Evolutionary conservation across 2,888 invertebrate genomes (phyloP).

Genomic region (Lasioglossum villosulum): DNA sequence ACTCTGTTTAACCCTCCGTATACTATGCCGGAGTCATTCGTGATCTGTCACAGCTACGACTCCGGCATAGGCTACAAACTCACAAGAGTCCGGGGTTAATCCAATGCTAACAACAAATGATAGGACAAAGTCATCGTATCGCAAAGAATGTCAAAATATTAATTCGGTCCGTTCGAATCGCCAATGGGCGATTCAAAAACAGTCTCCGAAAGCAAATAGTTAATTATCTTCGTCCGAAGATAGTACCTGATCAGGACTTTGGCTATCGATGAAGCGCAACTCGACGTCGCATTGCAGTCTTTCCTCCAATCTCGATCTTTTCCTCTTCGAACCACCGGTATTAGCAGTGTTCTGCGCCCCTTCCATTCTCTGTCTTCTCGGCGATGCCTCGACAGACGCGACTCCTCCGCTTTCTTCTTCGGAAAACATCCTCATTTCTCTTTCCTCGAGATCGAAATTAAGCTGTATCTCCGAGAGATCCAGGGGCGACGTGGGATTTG

Average conservation of each 20-base stretch:
- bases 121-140: neutral
- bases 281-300: conserved; percentile 88
- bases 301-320: conserved; percentile 91
- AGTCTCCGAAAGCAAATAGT: neutral
- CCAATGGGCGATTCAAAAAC: neutral
- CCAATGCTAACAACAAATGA: neutral
- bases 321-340: conserved; percentile 84
- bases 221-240: neutral
- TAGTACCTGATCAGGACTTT: conserved; percentile 88
- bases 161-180: neutral
- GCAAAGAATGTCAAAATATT: neutral
- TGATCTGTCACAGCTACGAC: too few relatives aligned
- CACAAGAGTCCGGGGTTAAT: too few relatives aligned
- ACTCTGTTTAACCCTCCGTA: too few relatives aligned
- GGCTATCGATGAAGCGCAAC: conserved; percentile 93
- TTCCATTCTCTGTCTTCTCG: conserved; percentile 83
- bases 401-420: conserved; percentile 91
- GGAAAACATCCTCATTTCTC: conserved; percentile 95
- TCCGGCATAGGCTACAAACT: too few relatives aligned
- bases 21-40: too few relatives aligned
- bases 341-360: conserved; percentile 83
- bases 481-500: conserved; percentile 84
- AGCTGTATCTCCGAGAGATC: conserved; percentile 94
- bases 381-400: conserved; percentile 84
- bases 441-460: conserved; percentile 93